phyloP scores from a whole-genome alignment of 2,797 vertebrate species.

The Bradypodion ventrale region DNA sequence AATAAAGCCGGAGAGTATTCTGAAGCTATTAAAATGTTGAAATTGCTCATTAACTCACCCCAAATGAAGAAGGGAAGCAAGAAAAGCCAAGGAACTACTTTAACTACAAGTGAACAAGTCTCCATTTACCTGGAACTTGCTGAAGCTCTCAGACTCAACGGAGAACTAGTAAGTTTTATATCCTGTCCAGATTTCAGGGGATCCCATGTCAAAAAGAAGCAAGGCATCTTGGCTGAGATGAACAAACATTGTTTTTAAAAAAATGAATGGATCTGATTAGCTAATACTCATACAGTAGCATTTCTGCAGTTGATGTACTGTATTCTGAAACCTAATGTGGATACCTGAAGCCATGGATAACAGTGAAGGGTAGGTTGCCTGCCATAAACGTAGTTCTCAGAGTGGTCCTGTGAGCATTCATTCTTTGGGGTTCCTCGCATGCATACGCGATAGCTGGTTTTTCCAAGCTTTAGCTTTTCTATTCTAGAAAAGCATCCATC shows the following conservation, averaged over 20 bases:
- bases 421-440: too few relatives aligned
- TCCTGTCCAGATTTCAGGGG: not conserved
- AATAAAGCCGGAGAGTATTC: conserved; percentile 70
- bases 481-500: too few relatives aligned
- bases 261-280: not conserved
- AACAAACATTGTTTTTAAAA: not conserved
- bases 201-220: not conserved
- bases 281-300: not conserved
- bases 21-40: conserved; percentile 75
- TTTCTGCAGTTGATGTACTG: too few relatives aligned
- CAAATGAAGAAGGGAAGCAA: conserved; percentile 51
- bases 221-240: not conserved
- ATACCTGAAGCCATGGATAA: too few relatives aligned
- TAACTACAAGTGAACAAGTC: conserved; percentile 65
- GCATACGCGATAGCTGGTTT: too few relatives aligned
- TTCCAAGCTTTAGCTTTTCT: too few relatives aligned
- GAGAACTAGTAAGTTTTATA: conserved; percentile 72
- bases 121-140: conserved; percentile 77
- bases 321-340: too few relatives aligned
- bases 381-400: too few relatives aligned
- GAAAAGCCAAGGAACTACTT: conserved; percentile 15
- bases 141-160: conserved; percentile 74
- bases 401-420: too few relatives aligned
- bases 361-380: too few relatives aligned
- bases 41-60: conserved; percentile 69